A percentile compares a stretch with the other conserved stretches of the same genome.
These are phyloP conservation scores for Lagria hirta DNA, from an alignment of 2,888 invertebrate species.

Conservation along the genomic window DNA sequence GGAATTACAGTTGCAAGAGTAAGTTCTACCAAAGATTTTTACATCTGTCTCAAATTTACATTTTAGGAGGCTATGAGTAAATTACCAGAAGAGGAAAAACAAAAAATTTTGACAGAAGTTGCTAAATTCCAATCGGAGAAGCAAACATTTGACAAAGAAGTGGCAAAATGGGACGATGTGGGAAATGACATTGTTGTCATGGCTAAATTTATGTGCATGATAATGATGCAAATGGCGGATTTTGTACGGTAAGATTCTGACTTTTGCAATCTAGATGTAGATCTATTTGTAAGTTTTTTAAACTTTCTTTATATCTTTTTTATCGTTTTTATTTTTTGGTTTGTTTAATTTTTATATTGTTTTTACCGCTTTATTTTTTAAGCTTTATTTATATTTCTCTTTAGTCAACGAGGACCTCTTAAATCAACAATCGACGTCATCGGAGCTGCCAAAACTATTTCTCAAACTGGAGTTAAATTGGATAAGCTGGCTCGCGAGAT, in stretches of 20 bases:
- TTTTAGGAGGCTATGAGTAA: conserved; percentile 74
- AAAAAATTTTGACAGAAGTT: conserved; percentile 90
- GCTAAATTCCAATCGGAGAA: conserved; percentile 78
- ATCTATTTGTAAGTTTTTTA: too few species aligned
- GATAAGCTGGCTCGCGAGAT: conserved; percentile 65
- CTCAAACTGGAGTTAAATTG: conserved; percentile 91
- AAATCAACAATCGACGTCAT: conserved; percentile 99
- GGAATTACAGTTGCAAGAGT: conserved; percentile 11
- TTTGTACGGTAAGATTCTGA: conserved; percentile 6
- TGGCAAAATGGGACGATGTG: conserved; percentile 99
- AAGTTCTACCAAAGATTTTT: neutral
- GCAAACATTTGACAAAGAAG: conserved; percentile 93
- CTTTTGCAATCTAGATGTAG: too few species aligned
- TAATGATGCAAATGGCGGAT: conserved; percentile 99
- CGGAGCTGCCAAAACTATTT: conserved; percentile 91
- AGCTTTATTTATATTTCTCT: conserved; percentile 63
- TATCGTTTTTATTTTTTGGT: conserved; percentile 1
- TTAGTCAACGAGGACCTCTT: conserved; percentile 88
- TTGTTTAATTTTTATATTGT: neutral
- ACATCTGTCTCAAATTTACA: neutral
- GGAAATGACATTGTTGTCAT: conserved; percentile 95
- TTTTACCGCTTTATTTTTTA: neutral
- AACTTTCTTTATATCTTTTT: too few species aligned
- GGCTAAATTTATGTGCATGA: conserved; percentile 99
- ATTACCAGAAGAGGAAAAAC: conserved; percentile 95